Conservation (phyloP, 2,888 invertebrate species). For the Nephrotoma flavescens region DNA sequence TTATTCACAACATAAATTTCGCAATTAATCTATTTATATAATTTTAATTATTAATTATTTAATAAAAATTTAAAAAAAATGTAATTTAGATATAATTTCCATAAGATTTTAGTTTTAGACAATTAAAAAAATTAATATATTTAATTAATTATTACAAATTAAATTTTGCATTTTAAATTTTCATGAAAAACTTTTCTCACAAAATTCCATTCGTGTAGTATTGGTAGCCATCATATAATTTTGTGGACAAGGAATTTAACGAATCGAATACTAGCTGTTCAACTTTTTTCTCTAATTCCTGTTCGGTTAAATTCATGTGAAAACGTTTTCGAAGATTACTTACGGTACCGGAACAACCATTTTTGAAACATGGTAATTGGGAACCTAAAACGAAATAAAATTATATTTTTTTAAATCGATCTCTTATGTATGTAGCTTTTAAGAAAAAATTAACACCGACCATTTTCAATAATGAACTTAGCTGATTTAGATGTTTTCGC, state of each 20-base stretch:
- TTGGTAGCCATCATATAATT: conserved; percentile 97
- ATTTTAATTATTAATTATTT: not conserved
- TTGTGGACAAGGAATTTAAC: conserved; percentile 89
- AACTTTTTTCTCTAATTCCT: conserved; percentile 81
- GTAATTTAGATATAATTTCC: not conserved
- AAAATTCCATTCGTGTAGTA: conserved; percentile 94
- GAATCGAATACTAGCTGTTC: conserved; percentile 90
- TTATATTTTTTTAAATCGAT: not conserved
- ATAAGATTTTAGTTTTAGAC: not conserved
- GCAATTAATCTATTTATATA: not conserved
- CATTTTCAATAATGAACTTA: too few relatives aligned
- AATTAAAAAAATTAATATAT: not conserved
- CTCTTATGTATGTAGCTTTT: too few relatives aligned
- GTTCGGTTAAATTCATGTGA: conserved; percentile 86
- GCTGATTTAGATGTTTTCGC: too few relatives aligned
- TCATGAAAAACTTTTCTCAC: conserved; percentile 35
- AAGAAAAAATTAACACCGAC: too few relatives aligned
- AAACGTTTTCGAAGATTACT: conserved; percentile 86
- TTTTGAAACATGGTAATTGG: conserved; percentile 90
- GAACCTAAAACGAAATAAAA: conserved; percentile 47
- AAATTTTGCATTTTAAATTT: conserved; percentile 23
- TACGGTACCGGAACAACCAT: conserved; percentile 73
- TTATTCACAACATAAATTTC: not conserved
- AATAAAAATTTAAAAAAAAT: not conserved
- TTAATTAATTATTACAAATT: not conserved